Percentiles rank a stretch among this genome's conserved stretches.
Evolutionary conservation across 2,797 vertebrate species (phyloP).

Genomic region (Paedocypris micromegethes): DNA sequence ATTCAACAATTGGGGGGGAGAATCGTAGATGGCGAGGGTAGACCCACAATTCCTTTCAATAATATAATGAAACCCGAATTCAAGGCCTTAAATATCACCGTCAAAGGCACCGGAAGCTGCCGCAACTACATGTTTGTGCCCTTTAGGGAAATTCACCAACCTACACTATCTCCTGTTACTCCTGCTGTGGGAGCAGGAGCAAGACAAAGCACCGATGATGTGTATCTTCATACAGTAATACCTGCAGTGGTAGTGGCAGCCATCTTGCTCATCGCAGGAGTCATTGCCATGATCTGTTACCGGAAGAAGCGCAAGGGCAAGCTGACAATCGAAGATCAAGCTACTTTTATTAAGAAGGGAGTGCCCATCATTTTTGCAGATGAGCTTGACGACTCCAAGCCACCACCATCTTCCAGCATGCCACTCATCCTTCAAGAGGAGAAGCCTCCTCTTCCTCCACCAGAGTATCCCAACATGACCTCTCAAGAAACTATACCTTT

Average conservation of each 20-base stretch:
- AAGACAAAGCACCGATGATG: constrained; percentile 87
- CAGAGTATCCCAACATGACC: constrained; percentile 91
- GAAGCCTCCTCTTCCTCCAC: constrained; percentile 91
- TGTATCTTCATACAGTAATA: constrained; percentile 94
- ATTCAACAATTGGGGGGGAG: constrained; percentile 74
- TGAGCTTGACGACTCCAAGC: constrained; percentile 94
- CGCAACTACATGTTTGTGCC: constrained; percentile 80
- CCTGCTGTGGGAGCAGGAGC: constrained; percentile 70
- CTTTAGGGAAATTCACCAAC: constrained; percentile 55
- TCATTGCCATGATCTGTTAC: constrained; percentile 97
- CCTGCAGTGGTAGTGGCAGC: constrained; percentile 93
- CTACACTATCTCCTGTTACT: constrained; percentile 62
- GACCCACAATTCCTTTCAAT: constrained; percentile 66
- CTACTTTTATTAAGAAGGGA: constrained; percentile 97
- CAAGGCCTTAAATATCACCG: constrained; percentile 71
- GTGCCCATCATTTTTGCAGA: constrained; percentile 98
- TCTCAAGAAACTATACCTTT: constrained; percentile 88
- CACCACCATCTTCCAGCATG: constrained; percentile 92
- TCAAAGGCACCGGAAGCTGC: constrained; percentile 80
- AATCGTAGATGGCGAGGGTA: constrained; percentile 73
- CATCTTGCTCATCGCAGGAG: constrained; percentile 87
- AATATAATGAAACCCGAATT: constrained; percentile 84
- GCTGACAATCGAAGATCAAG: constrained; percentile 95
- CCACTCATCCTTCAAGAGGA: constrained; percentile 96
- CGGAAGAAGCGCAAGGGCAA: constrained; percentile 96